Conservation (phyloP, 2,888 invertebrate genomes). For the Drepana falcataria region DNA sequence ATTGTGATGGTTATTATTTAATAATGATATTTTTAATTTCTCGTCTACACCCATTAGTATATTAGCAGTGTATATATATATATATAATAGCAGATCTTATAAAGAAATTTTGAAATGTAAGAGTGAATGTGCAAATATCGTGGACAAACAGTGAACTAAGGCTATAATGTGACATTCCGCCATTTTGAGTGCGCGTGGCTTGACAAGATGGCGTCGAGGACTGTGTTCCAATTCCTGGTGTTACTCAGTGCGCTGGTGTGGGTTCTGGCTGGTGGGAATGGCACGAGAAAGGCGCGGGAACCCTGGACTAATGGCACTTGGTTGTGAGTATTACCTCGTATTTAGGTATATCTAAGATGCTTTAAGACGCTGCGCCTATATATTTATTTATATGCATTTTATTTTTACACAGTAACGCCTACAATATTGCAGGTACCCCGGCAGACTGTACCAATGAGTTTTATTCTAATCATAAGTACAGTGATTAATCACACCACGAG, state of each 20-base stretch:
- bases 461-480: no score
- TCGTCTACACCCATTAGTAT: no score
- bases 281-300: conserved; percentile 33
- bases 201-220: conserved; percentile 52
- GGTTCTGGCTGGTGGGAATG: conserved; percentile 45
- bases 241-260: conserved; percentile 55
- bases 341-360: no score
- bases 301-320: conserved; percentile 68
- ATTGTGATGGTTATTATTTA: no score
- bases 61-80: no score
- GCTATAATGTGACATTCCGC: background rate
- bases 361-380: conserved; percentile 3
- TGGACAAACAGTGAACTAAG: background rate
- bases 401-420: no score
- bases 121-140: background rate
- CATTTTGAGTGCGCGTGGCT: conserved; percentile 11
- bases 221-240: conserved; percentile 56
- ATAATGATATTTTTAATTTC: no score
- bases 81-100: background rate
- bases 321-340: conserved; percentile 53
- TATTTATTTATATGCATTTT: conserved; percentile 1
- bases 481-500: no score
- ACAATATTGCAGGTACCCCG: no score
- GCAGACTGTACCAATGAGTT: no score
- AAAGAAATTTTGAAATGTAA: background rate